phyloP scores from a whole-genome alignment of 2,113 vertebrate species.

The Rhinoderma darwinii region DNA sequence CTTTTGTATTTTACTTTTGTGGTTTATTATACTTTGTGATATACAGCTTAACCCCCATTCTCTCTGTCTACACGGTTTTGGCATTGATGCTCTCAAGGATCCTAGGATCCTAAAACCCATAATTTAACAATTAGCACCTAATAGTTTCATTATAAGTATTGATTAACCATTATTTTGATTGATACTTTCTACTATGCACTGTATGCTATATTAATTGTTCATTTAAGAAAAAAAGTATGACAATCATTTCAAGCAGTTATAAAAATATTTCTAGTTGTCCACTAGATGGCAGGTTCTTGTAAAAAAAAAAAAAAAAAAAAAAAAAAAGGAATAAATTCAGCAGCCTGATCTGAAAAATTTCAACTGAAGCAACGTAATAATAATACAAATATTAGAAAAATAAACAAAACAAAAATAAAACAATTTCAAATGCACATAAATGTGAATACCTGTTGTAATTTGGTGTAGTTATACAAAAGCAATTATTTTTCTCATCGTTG shows the following conservation, averaged over 20 bases:
- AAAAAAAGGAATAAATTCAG: background rate
- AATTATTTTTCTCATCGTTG: no score
- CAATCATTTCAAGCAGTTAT: background rate
- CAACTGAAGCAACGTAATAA: background rate
- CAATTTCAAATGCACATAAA: no score
- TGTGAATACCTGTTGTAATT: no score
- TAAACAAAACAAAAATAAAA: background rate
- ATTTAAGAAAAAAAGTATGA: no score
- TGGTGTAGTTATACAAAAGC: no score
- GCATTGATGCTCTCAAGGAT: no score
- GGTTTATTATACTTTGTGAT: no score
- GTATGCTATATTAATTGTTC: no score
- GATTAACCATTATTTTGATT: background rate
- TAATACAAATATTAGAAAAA: background rate
- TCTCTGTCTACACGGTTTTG: no score
- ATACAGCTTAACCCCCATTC: no score
- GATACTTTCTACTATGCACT: background rate
- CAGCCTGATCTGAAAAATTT: background rate
- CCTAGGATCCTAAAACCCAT: background rate
- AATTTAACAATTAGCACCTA: background rate
- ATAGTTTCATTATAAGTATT: background rate
- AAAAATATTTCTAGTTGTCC: constrained; percentile 19
- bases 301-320: background rate
- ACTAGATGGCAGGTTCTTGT: constrained; percentile 44
- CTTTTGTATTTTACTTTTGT: no score